A percentile compares a stretch with the other conserved stretches of the same genome.
Evolutionary conservation across 2,113 vertebrate genomes (phyloP).

Genomic region (Orcinus orca): DNA sequence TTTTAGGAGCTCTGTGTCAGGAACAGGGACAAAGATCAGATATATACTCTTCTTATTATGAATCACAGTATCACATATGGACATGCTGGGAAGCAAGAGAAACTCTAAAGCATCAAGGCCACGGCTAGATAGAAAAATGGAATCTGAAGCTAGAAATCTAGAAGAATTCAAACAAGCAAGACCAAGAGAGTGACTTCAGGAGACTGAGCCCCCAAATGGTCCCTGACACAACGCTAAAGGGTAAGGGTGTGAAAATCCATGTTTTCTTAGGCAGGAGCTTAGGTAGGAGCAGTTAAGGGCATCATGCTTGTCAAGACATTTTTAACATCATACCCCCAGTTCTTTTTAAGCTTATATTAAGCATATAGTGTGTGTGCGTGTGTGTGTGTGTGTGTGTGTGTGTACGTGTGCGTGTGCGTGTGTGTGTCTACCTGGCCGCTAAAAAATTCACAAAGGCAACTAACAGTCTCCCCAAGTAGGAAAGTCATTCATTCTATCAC

Average conservation of each 20-base stretch:
- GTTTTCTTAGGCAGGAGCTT: not conserved
- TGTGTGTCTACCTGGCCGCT: not conserved
- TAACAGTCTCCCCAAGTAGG: not conserved
- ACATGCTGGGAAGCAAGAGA: not conserved
- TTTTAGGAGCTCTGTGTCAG: not conserved
- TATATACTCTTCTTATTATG: not conserved
- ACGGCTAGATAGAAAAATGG: not conserved
- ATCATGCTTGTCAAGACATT: not conserved
- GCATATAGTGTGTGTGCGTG: not conserved
- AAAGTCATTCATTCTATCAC: not conserved
- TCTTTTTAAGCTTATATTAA: not conserved
- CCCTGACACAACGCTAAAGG: not conserved
- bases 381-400: not conserved
- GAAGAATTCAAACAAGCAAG: not conserved
- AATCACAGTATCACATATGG: not conserved
- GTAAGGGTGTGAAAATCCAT: not conserved
- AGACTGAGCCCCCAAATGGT: not conserved
- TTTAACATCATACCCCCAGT: not conserved
- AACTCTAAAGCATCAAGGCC: not conserved
- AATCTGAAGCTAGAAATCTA: not conserved
- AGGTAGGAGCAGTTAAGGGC: not conserved
- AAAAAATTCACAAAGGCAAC: not conserved
- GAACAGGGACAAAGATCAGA: not conserved
- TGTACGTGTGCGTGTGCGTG: not conserved
- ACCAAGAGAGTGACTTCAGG: not conserved